These are phyloP conservation scores for Scolanthus callimorphus DNA, from an alignment of 92 coral and sea anemone species.

Conservation along the genomic window DNA sequence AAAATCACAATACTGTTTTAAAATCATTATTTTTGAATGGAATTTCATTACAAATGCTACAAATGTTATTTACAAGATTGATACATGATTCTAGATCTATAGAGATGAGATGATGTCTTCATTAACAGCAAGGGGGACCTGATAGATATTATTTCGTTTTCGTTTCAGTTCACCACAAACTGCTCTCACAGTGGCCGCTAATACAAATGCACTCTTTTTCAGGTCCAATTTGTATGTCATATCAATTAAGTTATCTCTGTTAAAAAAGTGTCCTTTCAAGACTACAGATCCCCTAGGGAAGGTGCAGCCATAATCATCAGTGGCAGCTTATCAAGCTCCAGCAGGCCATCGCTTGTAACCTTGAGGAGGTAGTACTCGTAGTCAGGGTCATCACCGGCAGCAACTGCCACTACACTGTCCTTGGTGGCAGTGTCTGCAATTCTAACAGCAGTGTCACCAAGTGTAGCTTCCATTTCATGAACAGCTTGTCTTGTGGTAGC, in stretches of 20 bases:
- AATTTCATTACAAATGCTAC: no score
- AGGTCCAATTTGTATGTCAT: conserved; percentile 36
- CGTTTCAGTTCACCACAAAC: no score
- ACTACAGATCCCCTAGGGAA: conserved; percentile 14
- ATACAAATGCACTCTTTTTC: conserved; percentile 26
- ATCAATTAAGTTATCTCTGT: conserved; percentile 35
- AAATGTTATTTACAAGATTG: no score
- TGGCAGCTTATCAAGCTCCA: no score
- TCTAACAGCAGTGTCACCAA: conserved; percentile 33
- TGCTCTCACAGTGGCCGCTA: no score
- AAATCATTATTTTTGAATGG: no score
- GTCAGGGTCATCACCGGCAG: conserved; percentile 48
- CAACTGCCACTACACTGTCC: conserved; percentile 33
- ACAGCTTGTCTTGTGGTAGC: conserved; percentile 45
- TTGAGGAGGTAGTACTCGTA: conserved; percentile 46
- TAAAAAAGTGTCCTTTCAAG: conserved; percentile 20
- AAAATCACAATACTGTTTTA: no score
- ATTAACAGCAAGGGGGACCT: no score
- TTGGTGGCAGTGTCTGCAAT: conserved; percentile 4
- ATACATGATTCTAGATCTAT: no score
- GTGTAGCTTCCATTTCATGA: conserved; percentile 18
- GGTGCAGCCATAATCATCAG: conserved; percentile 43
- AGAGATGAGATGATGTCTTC: no score
- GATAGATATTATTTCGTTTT: no score
- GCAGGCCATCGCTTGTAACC: conserved; percentile 43